Evolutionary conservation across 2,113 vertebrate species (phyloP), one percentile per base, ranked within the genome.

Genomic region (Peromyscus leucopus): DNA sequence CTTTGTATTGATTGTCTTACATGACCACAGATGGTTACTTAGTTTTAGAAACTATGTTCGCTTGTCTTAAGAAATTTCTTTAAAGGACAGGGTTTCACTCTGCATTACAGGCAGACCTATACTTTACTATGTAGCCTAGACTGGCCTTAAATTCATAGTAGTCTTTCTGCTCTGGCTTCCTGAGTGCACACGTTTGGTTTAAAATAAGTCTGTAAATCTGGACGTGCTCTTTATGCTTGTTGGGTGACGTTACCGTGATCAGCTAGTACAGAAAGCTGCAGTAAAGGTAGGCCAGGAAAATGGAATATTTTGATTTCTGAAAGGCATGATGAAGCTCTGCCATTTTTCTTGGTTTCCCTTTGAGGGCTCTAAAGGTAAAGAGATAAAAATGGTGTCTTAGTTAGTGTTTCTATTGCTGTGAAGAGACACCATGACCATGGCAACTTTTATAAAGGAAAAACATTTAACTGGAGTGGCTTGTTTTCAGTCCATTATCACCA

Each of bases 31-130:
- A 24, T 83, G 7, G n/a, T n/a, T n/a, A 42, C 3, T 1, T 63
- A 48, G 48, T 88, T 95, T 93, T 94, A 55, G 75, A 96, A 90
- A 57, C 51, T 21, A 16, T n/a, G 26, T 94, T 93, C 78, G n/a
- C 31, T 84, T 16, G 51, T 78, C 42, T 97, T 24, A 69, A 92
- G 84, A 95, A 90, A 48, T 71, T 88, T 71, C 21, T 88, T 88
- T 88, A 55, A 71, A 72, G 57, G 46, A 72, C 46, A 88, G 65
- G 21, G 31, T 51, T 86, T 46, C 26, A 33, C 63, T 36, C 11
- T 86, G 5, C 4, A 72, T 31, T 55, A 16, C 13, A 88, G 33
- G 46, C 67, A 26, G 21, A 24, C 21, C 46, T 88, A 7, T 87
- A 69, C 71, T 48, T 87, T 33, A 87, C 31, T 87, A 3, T 71